phyloP scores from a whole-genome alignment of 2,888 invertebrate genomes.

The Lydus trimaculatus region DNA sequence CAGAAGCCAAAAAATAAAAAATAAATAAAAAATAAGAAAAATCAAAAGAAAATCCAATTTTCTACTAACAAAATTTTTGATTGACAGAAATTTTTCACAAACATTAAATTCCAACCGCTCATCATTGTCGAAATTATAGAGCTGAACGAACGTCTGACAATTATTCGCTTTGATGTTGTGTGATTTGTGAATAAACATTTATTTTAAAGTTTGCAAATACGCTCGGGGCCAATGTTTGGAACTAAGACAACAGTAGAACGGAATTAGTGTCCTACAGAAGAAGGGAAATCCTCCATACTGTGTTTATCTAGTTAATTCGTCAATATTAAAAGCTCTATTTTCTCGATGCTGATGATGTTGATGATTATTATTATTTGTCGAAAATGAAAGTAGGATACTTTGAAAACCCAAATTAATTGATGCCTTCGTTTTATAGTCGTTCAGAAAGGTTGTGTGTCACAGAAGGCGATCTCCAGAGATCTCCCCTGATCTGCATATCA shows the following conservation, averaged over 20 bases:
- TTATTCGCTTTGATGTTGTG: conserved; percentile 25
- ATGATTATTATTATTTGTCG: not conserved
- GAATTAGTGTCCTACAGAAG: not conserved
- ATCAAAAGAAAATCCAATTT: not conserved
- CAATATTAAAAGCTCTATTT: not conserved
- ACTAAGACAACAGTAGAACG: conserved; percentile 37
- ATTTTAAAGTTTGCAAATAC: conserved; percentile 55
- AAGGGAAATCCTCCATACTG: not conserved
- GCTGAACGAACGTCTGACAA: conserved; percentile 15
- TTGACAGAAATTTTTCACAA: not conserved
- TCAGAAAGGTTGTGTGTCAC: conserved; percentile 26
- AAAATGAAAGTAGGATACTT: conserved; percentile 12
- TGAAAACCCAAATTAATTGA: conserved; percentile 33
- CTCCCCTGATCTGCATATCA: conserved; percentile 35
- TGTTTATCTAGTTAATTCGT: not conserved
- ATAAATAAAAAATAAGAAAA: not conserved
- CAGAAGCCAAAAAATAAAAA: not conserved
- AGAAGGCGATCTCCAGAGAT: conserved; percentile 29
- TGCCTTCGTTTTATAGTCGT: conserved; percentile 18
- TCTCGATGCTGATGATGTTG: not conserved
- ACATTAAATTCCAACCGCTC: conserved; percentile 3
- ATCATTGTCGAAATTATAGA: conserved; percentile 5
- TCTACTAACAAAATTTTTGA: not conserved
- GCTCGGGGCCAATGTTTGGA: conserved; percentile 41
- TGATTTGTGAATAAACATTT: conserved; percentile 55